Conservation (phyloP, 2,888 invertebrate species). For the Miltochrista miniata region DNA sequence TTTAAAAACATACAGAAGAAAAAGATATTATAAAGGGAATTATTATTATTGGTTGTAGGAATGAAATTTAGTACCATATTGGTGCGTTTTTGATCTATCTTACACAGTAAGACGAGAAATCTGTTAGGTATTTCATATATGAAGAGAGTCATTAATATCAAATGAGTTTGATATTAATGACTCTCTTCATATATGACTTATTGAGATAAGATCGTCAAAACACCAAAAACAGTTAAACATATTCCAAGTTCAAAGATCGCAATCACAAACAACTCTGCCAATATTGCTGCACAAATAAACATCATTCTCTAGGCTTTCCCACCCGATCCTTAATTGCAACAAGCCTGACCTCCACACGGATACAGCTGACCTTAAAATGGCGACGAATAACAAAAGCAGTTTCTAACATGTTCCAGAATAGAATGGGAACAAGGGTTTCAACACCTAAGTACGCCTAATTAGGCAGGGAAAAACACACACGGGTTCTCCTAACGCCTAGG, state of each 20-base stretch:
- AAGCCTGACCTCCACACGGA: conserved; percentile 32
- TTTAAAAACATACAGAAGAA: no score
- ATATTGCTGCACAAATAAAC: conserved; percentile 11
- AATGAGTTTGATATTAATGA: no score
- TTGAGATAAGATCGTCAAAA: no score
- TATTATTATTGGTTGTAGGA: no score
- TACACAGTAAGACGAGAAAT: no score
- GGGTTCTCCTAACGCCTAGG: conserved; percentile 56
- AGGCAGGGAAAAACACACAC: conserved; percentile 68
- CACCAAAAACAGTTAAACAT: background rate
- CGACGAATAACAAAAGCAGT: conserved; percentile 59
- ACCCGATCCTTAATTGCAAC: conserved; percentile 31
- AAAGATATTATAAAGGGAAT: no score
- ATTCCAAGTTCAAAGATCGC: conserved; percentile 3
- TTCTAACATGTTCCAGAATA: conserved; percentile 68
- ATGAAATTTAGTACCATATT: no score
- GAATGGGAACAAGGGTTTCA: conserved; percentile 70
- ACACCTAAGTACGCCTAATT: conserved; percentile 79
- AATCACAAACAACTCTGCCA: background rate
- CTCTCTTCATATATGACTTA: no score
- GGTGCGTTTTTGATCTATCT: no score
- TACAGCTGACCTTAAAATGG: conserved; percentile 31
- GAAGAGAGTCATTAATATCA: no score
- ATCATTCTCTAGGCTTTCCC: conserved; percentile 7
- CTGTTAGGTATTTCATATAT: no score